phyloP scores from a whole-genome alignment of 2,113 vertebrate genomes.

The Sarotherodon lohbergeri region DNA sequence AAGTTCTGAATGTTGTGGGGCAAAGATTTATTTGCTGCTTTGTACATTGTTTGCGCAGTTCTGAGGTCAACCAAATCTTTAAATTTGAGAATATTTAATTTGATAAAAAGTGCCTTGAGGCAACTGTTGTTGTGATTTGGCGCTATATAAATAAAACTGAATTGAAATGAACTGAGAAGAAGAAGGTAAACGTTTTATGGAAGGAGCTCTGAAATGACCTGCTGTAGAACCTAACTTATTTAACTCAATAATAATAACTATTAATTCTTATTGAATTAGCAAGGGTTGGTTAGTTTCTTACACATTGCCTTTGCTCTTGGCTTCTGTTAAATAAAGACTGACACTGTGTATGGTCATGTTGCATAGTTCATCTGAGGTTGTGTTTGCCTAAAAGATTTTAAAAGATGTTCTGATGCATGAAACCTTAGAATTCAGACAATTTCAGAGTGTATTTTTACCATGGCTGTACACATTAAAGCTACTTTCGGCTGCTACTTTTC shows the following conservation, averaged over 20 bases:
- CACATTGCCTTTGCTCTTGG: background rate
- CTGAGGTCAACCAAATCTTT: too few species aligned
- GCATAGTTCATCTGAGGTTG: background rate
- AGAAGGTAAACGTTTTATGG: background rate
- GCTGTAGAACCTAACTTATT: background rate
- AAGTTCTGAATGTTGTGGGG: too few species aligned
- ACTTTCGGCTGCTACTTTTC: background rate
- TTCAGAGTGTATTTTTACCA: background rate
- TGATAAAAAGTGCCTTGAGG: background rate
- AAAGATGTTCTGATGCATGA: background rate
- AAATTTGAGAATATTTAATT: too few species aligned
- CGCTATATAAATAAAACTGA: background rate
- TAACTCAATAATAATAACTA: background rate
- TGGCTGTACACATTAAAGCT: background rate
- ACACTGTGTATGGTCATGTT: background rate
- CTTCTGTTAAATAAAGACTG: background rate
- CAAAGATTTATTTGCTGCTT: too few species aligned
- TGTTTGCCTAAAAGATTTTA: background rate
- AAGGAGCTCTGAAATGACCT: background rate
- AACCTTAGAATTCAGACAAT: background rate
- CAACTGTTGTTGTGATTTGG: background rate
- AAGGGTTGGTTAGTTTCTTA: background rate
- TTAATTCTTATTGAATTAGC: background rate
- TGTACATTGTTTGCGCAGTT: too few species aligned
- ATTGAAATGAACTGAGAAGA: background rate